Percentiles rank a stretch among this genome's conserved stretches.
These are phyloP conservation scores for Stomatorhinus ivindoensis DNA, from an alignment of 2,113 vertebrate species.

Conservation along the genomic window DNA sequence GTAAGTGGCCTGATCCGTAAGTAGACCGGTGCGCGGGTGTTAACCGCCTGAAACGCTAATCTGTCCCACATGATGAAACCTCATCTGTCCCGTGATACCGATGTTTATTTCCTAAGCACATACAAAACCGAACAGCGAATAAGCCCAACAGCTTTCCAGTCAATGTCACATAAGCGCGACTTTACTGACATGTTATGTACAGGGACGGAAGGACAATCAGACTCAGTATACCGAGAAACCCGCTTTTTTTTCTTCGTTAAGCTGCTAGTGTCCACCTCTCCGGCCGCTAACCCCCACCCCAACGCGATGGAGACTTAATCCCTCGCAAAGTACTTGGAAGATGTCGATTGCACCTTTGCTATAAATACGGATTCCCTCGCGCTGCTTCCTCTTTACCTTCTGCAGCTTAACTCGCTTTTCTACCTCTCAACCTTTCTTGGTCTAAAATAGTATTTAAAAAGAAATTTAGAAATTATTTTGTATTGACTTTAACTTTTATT, in stretches of 20 bases:
- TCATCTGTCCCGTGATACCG: background rate
- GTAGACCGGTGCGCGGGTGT: background rate
- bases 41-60: background rate
- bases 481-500: background rate
- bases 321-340: constrained; percentile 63
- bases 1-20: background rate
- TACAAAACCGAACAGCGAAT: background rate
- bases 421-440: background rate
- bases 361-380: constrained; percentile 62
- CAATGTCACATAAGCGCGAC: background rate
- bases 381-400: constrained; percentile 49
- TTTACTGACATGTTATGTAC: background rate
- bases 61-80: no score
- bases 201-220: background rate
- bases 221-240: background rate
- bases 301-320: constrained; percentile 58
- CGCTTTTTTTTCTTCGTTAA: background rate
- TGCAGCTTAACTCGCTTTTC: background rate
- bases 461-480: background rate
- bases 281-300: constrained; percentile 54
- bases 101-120: background rate
- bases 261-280: background rate
- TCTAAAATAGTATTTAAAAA: background rate
- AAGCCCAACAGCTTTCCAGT: background rate
- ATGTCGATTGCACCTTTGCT: constrained; percentile 62